Evolutionary conservation across 2,888 invertebrate species (phyloP), one percentile per base, ranked within the genome.

Genomic region (Amitus sp.): DNA sequence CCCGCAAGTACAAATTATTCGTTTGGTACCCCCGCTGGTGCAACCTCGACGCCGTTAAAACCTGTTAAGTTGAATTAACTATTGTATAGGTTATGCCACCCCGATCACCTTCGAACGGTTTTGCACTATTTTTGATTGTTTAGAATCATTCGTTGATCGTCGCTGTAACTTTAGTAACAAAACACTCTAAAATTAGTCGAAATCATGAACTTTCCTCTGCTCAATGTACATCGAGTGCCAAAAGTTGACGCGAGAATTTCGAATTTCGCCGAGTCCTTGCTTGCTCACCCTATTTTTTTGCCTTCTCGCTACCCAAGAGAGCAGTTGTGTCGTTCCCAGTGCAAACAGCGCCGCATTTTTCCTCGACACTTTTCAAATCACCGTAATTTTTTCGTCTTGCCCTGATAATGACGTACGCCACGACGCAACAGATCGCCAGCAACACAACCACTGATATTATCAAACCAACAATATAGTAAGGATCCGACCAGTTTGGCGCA

Each of bases 1-100:
- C 84, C 87, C 13, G 83, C 86, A 1, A 83, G 85, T 5, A 83
- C 85, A 28, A 82, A 83, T 19, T 84, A 87, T 62, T 79, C 82
- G 37, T 82, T 82, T 50, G 80, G 82, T n/a, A 75, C 80, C 17
- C 48, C 47, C 5, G 72, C 77, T 1, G 60, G 81, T 1, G 74
- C 79, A 10, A 70, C 79, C 34, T 74, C 77, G 12, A 77, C 80
- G 75, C 85, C 67, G 68, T 82, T 76, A 6, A 80, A 79, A 66
- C 76, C 78, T 52, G 71, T 78, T 80, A 62, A 74, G 30, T 30
- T 30, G 10, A 30, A 30, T n/a, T 5, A 20, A 7, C 19, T 4
- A 40, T 2, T 40, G 12, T 40, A 40, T 18, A 42, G 19, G 19
- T 42, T 18, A 42, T 4, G 42, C 20, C 30, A 30, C n/a, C 6